Evolutionary conservation across 2,797 vertebrate species (phyloP), one percentile per base, ranked within the genome.

Genomic region (Hemitrygon akajei): DNA sequence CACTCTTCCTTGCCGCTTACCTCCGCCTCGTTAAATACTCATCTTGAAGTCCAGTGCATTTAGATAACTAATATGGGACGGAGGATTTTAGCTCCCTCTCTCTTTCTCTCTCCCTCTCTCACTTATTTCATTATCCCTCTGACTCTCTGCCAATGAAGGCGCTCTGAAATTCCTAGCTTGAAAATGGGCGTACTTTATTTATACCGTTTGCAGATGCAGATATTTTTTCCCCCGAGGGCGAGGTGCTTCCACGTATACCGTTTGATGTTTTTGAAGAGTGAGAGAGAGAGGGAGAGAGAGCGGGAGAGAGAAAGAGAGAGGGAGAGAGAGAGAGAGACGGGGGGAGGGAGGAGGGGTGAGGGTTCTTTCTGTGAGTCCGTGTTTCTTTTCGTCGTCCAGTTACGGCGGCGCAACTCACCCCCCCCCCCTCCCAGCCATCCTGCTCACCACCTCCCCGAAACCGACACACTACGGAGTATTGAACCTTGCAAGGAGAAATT

Each of bases 141-240:
- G 71, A 93, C 91, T 75, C 91, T 3, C 71, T 75, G 91, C 73
- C 86, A 84, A 76, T 77, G 91, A 47, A 75, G 18, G 71, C 37
- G 40, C 91, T 93, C 5, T 22, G 37, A 18, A 92, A 75, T 25
- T 22, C 22, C 91, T 30, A 66, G 66, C 6, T 92, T 69, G 27
- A 93, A 69, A 75, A 75, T 93, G 91, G 91, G 91, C 91, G 91
- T 56, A 16, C 22, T 76, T n/a, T 58, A 30, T 58, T 79, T 79
- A 22, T 37, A 66, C n/a, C 66, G n/a, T 34, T 66, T 66, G 86
- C 2, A 89, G n/a, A 69, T 69, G 86, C 86, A 34, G 14, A 66
- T 9, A 3, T 22, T 14, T 16, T 27, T 18, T 16, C 11, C 84
- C 86, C 93, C 27, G 12, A 47, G 40, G 37, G 37, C 47, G 37